These are phyloP conservation scores for Sarcophaga bullata DNA, from an alignment of 1,140 invertebrate genomes.

Conservation along the genomic window DNA sequence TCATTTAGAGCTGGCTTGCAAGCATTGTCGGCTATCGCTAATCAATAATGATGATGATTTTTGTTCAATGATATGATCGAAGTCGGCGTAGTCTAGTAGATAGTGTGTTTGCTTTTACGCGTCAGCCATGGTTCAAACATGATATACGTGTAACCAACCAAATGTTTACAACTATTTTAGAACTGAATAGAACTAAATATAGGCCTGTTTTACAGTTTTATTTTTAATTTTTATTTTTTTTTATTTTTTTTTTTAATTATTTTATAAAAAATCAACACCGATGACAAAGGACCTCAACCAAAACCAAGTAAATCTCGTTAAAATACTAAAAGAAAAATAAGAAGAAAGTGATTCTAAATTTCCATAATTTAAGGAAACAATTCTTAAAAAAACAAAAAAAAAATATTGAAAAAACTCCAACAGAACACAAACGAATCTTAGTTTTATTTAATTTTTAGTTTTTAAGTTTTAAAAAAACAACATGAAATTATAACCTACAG, in stretches of 20 bases:
- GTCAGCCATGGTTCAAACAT: too few species aligned
- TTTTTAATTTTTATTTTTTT: too few species aligned
- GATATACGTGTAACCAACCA: too few species aligned
- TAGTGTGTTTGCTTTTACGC: too few species aligned
- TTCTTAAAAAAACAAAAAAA: not conserved
- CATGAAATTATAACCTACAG: not conserved
- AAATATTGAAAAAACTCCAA: not conserved
- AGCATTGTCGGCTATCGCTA: too few species aligned
- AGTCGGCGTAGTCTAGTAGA: too few species aligned
- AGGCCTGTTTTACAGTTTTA: too few species aligned
- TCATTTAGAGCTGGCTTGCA: too few species aligned
- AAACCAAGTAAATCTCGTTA: slow-evolving; percentile 36
- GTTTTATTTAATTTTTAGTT: not conserved
- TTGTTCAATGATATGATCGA: too few species aligned
- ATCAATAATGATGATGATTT: too few species aligned
- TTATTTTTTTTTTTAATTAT: not conserved
- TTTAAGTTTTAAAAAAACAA: not conserved
- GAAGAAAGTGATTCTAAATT: not conserved
- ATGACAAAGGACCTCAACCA: slow-evolving; percentile 38
- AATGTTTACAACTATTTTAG: slow-evolving; percentile 68
- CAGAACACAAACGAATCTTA: slow-evolving; percentile 29
- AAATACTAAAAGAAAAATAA: not conserved
- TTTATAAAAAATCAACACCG: not conserved
- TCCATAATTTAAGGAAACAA: slow-evolving; percentile 30
- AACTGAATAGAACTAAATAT: slow-evolving; percentile 43